Evolutionary conservation across 1,140 invertebrate genomes (phyloP).

Genomic region (Bombus sibiricus): DNA sequence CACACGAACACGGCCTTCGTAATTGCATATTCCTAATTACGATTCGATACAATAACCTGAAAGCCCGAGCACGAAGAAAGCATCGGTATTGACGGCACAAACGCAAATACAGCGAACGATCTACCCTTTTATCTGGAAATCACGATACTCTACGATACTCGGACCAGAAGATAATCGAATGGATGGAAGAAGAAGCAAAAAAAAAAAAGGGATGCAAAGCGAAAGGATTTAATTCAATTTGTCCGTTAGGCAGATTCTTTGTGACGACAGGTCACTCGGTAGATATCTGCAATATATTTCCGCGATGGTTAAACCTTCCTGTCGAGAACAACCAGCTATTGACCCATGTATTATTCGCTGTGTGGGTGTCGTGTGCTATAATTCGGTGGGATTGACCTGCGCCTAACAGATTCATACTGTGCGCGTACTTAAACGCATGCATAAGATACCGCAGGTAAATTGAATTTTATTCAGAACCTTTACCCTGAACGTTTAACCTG

Average conservation of each 20-base stretch:
- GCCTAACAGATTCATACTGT: constrained; percentile 38
- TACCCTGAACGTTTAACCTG: no score
- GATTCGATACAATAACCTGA: not conserved
- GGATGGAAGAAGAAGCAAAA: not conserved
- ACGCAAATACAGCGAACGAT: constrained; percentile 7
- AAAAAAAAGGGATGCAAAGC: not conserved
- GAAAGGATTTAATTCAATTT: constrained; percentile 31
- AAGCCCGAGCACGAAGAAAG: not conserved
- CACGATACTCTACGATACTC: not conserved
- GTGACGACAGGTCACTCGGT: not conserved
- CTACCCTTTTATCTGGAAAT: not conserved
- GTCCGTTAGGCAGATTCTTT: constrained; percentile 11
- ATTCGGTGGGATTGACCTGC: constrained; percentile 42
- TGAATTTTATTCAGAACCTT: not conserved
- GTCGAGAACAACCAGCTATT: constrained; percentile 10
- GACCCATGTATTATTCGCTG: constrained; percentile 44
- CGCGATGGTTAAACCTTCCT: constrained; percentile 45
- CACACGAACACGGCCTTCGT: not conserved
- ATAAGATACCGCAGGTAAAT: not conserved
- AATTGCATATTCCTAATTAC: not conserved
- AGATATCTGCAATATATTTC: constrained; percentile 32
- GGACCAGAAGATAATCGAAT: constrained; percentile 13
- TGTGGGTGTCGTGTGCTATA: constrained; percentile 34
- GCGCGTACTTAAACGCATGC: constrained; percentile 9
- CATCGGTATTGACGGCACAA: not conserved